Evolutionary conservation across 2,888 invertebrate species (phyloP), one percentile per base, ranked within the genome.

Genomic region (Stenurella melanura): DNA sequence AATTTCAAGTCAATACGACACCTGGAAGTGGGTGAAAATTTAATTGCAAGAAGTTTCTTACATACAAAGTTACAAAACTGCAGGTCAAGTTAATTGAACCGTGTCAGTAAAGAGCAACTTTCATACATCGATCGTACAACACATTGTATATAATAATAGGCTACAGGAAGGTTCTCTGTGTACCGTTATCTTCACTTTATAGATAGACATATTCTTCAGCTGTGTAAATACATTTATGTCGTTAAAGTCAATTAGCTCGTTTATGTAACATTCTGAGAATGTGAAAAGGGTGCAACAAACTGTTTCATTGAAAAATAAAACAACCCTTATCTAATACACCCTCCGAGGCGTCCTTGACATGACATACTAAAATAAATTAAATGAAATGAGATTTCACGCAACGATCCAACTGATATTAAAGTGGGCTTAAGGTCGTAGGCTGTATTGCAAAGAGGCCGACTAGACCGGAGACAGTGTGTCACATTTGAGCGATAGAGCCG

Each of bases 401-500:
- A 69, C 57, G 69, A 69, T 69, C 34, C 69, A 69, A 57, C 69
- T 57, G 69, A 69, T 69, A 69, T 69, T 69, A 57, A 57, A 69
- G 69, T 34, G 34, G 57, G 58, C 69, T 69, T 69, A 54, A 57
- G 69, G 69, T 38, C 58, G 69, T 26, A 30, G 57, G 71, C 30
- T 19, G 11, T 71, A 34, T 26, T 26, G 61, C 58, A 63, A 67
- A 19, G n/a, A 34, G 61, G 19, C 61, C 66, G n/a, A 73, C 76
- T 63, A 30, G 60, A 70, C 73, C 74, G 74, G 72, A 74, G 74
- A 72, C 74, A 70, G 74, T 42, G 56, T 77, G 77, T 77, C 77
- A 74, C 72, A 72, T 74, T 77, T 77, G 77, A 77, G 74, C 70
- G 77, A 77, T 74, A 73, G 77, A 63, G 77, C 72, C 70, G 74